Evolutionary conservation across 2,113 vertebrate genomes (phyloP), one percentile per base, ranked within the genome.

Genomic region (Hepsetus odoe): DNA sequence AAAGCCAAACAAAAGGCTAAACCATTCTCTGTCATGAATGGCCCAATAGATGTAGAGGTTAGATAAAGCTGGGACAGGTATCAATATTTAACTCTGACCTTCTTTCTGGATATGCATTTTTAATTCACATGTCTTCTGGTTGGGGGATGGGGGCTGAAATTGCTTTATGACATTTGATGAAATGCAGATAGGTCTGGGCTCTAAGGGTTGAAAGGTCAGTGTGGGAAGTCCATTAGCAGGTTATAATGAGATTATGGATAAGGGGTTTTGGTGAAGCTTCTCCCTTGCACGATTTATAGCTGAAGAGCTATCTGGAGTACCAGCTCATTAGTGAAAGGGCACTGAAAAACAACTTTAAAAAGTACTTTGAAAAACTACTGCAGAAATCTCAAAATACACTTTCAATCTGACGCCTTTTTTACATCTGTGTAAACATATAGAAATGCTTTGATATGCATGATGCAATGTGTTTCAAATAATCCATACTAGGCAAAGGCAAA

Each of bases 101-200:
- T 64, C 58, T 85, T 80, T 81, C 79, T 85, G 69, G 72, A 51
- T 81, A 87, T 90, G 61, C 90, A 90, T 90, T 72, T 90, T 92
- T 88, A 72, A 89, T 73, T 62, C 4, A 20, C 61, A 65, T 7
- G 18, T 51, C 40, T 30, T 46, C 22, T 38, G 73, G 74, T 13
- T 73, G 70, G 59, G 44, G 72, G 74, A 20, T 10, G 69, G 51
- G 56, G 28, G 33, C 28, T 58, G 7, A 55, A 49, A 79, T 53
- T 32, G 40, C 16, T 7, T 38, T 59, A 38, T 67, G 24, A 22
- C 20, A 68, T 80, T 61, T 59, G 32, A 66, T 56, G 18, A 73
- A 73, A 73, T 32, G 5, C 33, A 59, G 64, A 44, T 49, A 11
- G 4, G 38, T 32, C 20, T 62, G 13, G 38, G 49, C 69, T 30